Base-by-base conservation (phyloP, 2,797 vertebrate genomes). In the Phataginus tricuspis region DNA sequence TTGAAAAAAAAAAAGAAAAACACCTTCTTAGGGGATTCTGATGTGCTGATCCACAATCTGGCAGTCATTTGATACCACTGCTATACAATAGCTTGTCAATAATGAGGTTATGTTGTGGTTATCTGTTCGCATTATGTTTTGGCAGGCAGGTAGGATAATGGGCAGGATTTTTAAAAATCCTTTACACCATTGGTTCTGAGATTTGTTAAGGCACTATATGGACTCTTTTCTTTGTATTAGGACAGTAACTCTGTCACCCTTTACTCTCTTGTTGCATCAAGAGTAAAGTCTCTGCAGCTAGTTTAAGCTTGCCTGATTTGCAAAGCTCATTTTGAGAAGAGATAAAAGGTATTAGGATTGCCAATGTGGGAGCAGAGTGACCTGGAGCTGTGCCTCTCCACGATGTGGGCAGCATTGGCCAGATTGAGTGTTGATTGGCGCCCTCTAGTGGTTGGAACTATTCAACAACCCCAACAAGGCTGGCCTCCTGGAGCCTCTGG, bases 381-480 rank as follows among this genome's bases (percentile, higher is more conserved):
- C 18, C 23, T 2, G 0, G 8, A 0, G 27, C 42, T 16, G 1
- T 53, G 31, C 16, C 21, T 34, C 15, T 79, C 59, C 57, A 15
- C n/a, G 14, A 34, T 7, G 25, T 27, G 18, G 57, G 79, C 18
- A 3, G 34, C 3, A 61, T 37, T 74, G 71, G 59, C 31, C 1
- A 0, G 10, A 77, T 89, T 3, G 13, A 79, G 95, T 5, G 91
- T 86, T 86, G 74, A 42, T 15, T 95, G 95, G 63, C 93, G 96
- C 95, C 97, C 96, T 96, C 97, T 98, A 37, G 95, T 86, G 97
- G 92, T 53, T 19, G 18, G 59, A 88, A 61, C 15, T 42, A 34
- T 57, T 72, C 49, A 88, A 29, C 29, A 21, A 11, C 31, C 13
- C 69, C 63, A 72, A 42, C 1, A 11, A 39, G 11, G 21, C 27